These are phyloP conservation scores for Diarsia rubi DNA, from an alignment of 2,888 invertebrate genomes.

Conservation along the genomic window DNA sequence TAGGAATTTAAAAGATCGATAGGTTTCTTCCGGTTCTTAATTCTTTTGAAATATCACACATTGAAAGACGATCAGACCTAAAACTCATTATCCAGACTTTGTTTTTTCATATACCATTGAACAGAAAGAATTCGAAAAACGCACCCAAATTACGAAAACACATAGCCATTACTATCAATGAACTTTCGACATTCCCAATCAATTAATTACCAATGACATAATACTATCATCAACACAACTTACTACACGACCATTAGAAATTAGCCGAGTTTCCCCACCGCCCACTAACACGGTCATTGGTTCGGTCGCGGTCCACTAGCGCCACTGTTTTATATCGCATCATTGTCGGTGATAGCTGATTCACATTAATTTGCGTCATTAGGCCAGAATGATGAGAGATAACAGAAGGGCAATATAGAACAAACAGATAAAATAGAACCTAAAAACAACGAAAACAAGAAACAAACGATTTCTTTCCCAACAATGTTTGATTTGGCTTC, in stretches of 20 bases:
- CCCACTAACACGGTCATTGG: conserved; percentile 49
- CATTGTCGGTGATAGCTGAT: conserved; percentile 60
- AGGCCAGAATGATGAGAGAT: background rate
- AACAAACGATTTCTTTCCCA: background rate
- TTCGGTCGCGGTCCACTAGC: conserved; percentile 56
- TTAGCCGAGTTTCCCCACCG: conserved; percentile 50
- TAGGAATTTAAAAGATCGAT: background rate
- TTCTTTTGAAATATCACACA: background rate
- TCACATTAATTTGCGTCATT: conserved; percentile 52
- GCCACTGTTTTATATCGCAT: conserved; percentile 39
- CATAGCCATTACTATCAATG: background rate
- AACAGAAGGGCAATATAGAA: conserved; percentile 24
- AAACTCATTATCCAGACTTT: background rate
- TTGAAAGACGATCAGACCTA: background rate
- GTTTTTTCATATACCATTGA: too few relatives aligned
- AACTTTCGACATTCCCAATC: background rate
- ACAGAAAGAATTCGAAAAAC: background rate
- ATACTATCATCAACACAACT: conserved; percentile 9
- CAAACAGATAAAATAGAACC: background rate
- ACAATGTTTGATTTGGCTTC: too few relatives aligned
- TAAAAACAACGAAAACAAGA: background rate
- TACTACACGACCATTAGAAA: conserved; percentile 48
- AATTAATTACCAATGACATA: conserved; percentile 40
- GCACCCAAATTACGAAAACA: background rate
- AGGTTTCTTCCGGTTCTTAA: background rate